These are phyloP conservation scores for Hyposoter didymator DNA, from an alignment of 2,888 invertebrate genomes.

Conservation along the genomic window DNA sequence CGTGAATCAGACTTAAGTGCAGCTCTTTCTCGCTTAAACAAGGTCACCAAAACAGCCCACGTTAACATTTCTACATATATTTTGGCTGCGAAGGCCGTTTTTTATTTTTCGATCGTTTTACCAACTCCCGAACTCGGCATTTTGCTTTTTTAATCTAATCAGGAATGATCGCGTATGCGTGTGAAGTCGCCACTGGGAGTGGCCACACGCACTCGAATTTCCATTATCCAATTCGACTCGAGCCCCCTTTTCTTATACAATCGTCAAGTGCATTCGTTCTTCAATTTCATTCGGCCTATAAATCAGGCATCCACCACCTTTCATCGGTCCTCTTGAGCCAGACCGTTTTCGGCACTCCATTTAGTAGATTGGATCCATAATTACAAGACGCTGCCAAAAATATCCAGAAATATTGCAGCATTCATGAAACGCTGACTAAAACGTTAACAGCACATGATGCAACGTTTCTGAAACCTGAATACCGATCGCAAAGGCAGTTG, in stretches of 20 bases:
- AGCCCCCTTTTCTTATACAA: slow-evolving; percentile 43
- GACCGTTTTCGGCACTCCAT: slow-evolving; percentile 70
- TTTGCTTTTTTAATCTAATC: slow-evolving; percentile 59
- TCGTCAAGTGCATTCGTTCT: slow-evolving; percentile 62
- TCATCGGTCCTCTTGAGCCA: slow-evolving; percentile 52
- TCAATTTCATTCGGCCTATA: slow-evolving; percentile 65
- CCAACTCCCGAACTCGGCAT: slow-evolving; percentile 37
- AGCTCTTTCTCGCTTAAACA: slow-evolving; percentile 44
- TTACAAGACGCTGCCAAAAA: not conserved
- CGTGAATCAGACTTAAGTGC: slow-evolving; percentile 72
- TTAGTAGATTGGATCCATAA: slow-evolving; percentile 76
- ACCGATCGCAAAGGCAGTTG: too few relatives aligned
- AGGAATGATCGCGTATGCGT: slow-evolving; percentile 74
- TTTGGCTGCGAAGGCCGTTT: not conserved
- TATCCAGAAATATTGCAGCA: not conserved
- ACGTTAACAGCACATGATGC: not conserved
- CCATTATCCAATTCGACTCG: slow-evolving; percentile 44
- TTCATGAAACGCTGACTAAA: not conserved
- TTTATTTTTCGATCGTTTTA: slow-evolving; percentile 53
- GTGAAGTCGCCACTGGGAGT: slow-evolving; percentile 74
- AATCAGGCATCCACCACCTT: slow-evolving; percentile 57
- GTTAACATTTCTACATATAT: slow-evolving; percentile 31
- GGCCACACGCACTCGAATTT: slow-evolving; percentile 68
- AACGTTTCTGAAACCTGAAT: not conserved
- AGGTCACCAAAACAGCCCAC: slow-evolving; percentile 51